Conservation (phyloP, 2,797 vertebrate genomes). For the Scolopax rusticola region DNA sequence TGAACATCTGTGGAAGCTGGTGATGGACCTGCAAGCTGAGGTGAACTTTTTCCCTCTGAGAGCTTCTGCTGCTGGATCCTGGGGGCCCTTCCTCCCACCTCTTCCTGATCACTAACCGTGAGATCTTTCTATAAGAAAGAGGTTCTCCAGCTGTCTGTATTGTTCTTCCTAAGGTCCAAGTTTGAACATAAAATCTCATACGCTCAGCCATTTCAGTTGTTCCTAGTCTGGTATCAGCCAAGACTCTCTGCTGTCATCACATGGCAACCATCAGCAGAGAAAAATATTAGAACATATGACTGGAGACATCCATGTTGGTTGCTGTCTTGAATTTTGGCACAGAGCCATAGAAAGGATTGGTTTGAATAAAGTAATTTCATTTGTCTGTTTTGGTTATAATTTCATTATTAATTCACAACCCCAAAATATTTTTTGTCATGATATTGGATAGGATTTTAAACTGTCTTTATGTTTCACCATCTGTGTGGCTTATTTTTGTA, state of each 20-base stretch:
- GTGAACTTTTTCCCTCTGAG: not conserved
- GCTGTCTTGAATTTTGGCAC: conserved; percentile 52
- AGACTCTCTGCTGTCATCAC: conserved; percentile 7
- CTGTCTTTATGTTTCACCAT: conserved; percentile 34
- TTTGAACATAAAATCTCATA: not conserved
- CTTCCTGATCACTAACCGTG: not conserved
- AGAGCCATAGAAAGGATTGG: conserved; percentile 24
- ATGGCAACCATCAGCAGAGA: conserved; percentile 21
- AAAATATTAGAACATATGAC: not conserved
- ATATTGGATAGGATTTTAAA: conserved; percentile 9
- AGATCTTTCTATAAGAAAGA: conserved; percentile 43
- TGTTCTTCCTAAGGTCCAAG: conserved; percentile 27
- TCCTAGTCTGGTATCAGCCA: conserved; percentile 9
- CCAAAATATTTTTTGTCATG: conserved; percentile 32
- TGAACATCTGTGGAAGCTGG: not conserved
- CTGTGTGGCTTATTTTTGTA: conserved; percentile 3
- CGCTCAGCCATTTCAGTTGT: conserved; percentile 14
- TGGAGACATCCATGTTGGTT: conserved; percentile 4
- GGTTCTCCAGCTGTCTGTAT: conserved; percentile 64
- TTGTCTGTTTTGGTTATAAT: conserved; percentile 68
- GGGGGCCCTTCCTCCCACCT: conserved; percentile 11
- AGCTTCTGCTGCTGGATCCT: conserved; percentile 23
- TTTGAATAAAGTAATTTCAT: conserved; percentile 78
- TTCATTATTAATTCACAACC: conserved; percentile 59
- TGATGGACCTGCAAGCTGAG: not conserved